phyloP scores from a whole-genome alignment of 2,888 invertebrate species.

The Meta bourneti region DNA sequence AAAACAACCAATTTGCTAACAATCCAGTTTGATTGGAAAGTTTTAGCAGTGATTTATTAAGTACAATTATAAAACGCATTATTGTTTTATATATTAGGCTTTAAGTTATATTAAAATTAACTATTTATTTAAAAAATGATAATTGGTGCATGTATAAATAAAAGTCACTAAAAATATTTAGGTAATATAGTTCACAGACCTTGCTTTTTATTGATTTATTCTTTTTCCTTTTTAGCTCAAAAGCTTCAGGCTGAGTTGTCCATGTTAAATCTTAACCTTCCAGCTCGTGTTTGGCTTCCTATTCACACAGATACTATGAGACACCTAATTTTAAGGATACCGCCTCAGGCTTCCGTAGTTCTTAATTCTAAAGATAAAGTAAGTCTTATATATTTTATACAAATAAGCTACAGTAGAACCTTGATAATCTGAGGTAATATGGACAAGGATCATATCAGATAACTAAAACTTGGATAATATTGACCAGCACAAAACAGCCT shows the following conservation, averaged over 20 bases:
- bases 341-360: slow-evolving; percentile 97
- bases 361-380: slow-evolving; percentile 99
- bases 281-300: slow-evolving; percentile 98
- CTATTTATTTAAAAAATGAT: too few relatives aligned
- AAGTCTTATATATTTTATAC: slow-evolving; percentile 55
- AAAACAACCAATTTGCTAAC: too few relatives aligned
- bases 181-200: too few relatives aligned
- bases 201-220: neutral
- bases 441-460: neutral
- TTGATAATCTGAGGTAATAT: neutral
- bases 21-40: too few relatives aligned
- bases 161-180: too few relatives aligned
- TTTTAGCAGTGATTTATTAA: too few relatives aligned
- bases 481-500: too few relatives aligned
- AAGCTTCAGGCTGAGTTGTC: slow-evolving; percentile 94
- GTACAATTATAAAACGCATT: too few relatives aligned
- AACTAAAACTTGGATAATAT: too few relatives aligned
- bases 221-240: slow-evolving; percentile 82
- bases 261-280: slow-evolving; percentile 96
- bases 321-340: slow-evolving; percentile 97
- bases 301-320: slow-evolving; percentile 88
- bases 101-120: neutral
- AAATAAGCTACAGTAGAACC: neutral
- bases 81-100: neutral
- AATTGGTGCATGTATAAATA: too few relatives aligned